A percentile compares a stretch with the other conserved stretches of the same genome.
Evolutionary conservation across 2,113 vertebrate genomes (phyloP).

Genomic region (Canis aureus): DNA sequence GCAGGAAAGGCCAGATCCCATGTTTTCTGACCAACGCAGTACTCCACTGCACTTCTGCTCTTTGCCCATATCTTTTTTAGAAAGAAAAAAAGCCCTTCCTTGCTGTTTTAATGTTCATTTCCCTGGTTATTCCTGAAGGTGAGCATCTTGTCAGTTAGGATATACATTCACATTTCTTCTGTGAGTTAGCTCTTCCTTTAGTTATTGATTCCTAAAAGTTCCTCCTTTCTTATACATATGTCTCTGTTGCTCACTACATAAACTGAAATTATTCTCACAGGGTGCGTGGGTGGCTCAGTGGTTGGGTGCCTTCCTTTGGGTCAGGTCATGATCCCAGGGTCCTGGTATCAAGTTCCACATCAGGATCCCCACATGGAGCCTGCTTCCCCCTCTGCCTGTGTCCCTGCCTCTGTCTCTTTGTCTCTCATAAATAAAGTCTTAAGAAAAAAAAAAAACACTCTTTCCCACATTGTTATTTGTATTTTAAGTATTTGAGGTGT

Average conservation of each 20-base stretch:
- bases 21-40: accelerated
- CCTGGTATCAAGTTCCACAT: too few species aligned
- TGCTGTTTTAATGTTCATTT: neutral
- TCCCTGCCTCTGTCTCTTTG: too few species aligned
- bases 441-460: too few species aligned
- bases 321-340: too few species aligned
- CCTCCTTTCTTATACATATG: neutral
- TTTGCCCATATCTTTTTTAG: too few species aligned
- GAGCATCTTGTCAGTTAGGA: neutral
- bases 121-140: neutral
- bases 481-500: neutral
- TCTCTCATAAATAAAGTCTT: too few species aligned
- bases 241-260: neutral
- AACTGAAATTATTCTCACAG: neutral
- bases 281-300: too few species aligned
- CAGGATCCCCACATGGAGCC: too few species aligned
- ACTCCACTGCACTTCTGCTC: accelerated
- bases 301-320: too few species aligned
- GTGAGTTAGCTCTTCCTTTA: neutral
- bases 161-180: neutral
- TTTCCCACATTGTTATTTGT: too few species aligned
- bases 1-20: accelerated
- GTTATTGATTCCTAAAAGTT: neutral
- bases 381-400: too few species aligned
- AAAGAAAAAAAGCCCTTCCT: too few species aligned